Conservation (phyloP, 1,140 invertebrate species). For the Doryteuthis pealeii region DNA sequence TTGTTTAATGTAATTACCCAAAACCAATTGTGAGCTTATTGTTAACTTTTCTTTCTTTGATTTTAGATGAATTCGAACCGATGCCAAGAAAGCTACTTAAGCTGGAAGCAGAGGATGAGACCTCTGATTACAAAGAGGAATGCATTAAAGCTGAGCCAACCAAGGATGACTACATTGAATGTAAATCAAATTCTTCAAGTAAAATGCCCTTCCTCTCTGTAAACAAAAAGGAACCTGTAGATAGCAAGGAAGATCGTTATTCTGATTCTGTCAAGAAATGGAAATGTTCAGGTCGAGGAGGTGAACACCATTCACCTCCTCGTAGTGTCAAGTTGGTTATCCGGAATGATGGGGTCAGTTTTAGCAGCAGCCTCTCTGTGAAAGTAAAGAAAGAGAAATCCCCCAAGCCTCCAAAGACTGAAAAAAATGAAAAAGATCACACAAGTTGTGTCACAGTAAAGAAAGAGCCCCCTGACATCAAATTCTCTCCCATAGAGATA, state of each 20-base stretch:
- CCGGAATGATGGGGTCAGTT: constrained; percentile 42
- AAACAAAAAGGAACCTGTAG: not conserved
- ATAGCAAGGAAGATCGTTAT: constrained; percentile 1
- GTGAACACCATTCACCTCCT: constrained; percentile 18
- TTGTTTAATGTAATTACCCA: too few relatives aligned
- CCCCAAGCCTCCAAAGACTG: constrained; percentile 17
- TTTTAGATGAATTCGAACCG: constrained; percentile 43
- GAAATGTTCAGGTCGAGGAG: not conserved
- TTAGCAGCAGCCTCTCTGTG: constrained; percentile 33
- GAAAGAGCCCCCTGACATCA: constrained; percentile 13
- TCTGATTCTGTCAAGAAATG: not conserved
- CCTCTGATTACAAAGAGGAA: constrained; percentile 5
- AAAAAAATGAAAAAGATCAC: not conserved
- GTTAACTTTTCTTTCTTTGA: not conserved
- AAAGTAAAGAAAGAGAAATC: constrained; percentile 8
- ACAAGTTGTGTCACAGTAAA: constrained; percentile 8
- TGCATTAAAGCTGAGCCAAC: not conserved
- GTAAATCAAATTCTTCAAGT: not conserved
- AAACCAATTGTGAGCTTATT: too few relatives aligned
- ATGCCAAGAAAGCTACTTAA: constrained; percentile 39
- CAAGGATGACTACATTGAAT: not conserved
- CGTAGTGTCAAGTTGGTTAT: constrained; percentile 43
- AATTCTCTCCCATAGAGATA: not conserved
- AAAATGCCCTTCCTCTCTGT: not conserved
- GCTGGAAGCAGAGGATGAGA: not conserved